A percentile compares a stretch with the other conserved stretches of the same genome.
Evolutionary conservation across 92 coral and sea anemone species (phyloP).

Genomic region (Plumapathes pennacea): DNA sequence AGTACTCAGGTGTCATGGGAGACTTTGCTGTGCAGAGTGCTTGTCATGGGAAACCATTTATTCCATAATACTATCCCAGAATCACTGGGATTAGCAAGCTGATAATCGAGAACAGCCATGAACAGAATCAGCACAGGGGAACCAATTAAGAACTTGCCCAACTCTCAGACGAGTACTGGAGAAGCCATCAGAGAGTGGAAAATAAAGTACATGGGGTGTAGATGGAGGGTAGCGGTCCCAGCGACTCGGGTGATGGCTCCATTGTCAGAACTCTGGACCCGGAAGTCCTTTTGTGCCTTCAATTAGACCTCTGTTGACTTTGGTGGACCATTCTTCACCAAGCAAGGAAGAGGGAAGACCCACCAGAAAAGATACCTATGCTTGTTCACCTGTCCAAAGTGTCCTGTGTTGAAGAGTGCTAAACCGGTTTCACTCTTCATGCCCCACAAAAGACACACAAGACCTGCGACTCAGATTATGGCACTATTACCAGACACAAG

Average conservation of each 20-base stretch:
- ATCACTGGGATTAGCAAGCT: conserved; percentile 8
- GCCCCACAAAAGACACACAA: background rate
- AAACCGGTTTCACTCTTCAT: no score
- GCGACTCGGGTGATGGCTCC: no score
- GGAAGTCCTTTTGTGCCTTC: no score
- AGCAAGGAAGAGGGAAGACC: no score
- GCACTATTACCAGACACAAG: background rate
- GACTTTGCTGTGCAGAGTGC: conserved; percentile 29
- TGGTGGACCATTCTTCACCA: no score
- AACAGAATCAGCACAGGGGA: conserved; percentile 12
- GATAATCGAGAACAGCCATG: conserved; percentile 25
- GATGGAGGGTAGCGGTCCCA: conserved; percentile 2
- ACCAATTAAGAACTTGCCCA: conserved; percentile 26
- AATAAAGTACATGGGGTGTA: conserved; percentile 16
- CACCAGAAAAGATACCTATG: no score
- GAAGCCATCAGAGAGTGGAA: conserved; percentile 37
- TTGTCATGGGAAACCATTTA: conserved; percentile 12
- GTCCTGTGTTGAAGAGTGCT: no score
- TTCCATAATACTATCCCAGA: conserved; percentile 28
- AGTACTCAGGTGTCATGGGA: conserved; percentile 27
- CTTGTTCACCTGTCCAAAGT: no score
- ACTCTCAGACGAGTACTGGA: conserved; percentile 20
- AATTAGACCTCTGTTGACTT: no score
- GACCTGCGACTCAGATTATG: background rate
- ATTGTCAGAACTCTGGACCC: no score